These are phyloP conservation scores for Drosophila triauraria DNA, from an alignment of 1,140 invertebrate genomes.

Conservation along the genomic window DNA sequence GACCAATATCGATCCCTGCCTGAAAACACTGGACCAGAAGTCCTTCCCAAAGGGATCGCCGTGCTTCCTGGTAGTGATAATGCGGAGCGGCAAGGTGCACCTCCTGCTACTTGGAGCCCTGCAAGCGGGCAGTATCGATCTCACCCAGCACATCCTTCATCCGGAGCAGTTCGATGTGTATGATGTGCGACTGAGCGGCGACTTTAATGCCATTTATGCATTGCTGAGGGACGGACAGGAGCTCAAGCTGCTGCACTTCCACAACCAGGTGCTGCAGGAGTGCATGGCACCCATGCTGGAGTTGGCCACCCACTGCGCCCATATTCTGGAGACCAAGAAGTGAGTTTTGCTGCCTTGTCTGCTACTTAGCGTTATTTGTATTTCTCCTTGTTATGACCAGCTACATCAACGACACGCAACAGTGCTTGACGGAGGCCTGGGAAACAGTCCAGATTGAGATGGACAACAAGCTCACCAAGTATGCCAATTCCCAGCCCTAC, in stretches of 20 bases:
- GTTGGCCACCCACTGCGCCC: conserved; percentile 90
- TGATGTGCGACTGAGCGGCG: conserved; percentile 87
- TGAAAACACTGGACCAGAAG: conserved; percentile 86
- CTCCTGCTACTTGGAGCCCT: conserved; percentile 94
- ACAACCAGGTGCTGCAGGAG: conserved; percentile 89
- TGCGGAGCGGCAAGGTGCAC: conserved; percentile 89
- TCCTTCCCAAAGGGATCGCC: conserved; percentile 89
- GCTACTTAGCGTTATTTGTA: not conserved
- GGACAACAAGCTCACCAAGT: conserved; percentile 95
- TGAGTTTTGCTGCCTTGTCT: conserved; percentile 18
- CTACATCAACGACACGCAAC: conserved; percentile 91
- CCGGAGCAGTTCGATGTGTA: conserved; percentile 87
- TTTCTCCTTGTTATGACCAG: conserved; percentile 26
- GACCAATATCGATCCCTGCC: conserved; percentile 73
- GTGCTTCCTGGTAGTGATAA: conserved; percentile 92
- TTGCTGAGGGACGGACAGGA: conserved; percentile 86
- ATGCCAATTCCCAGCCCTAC: conserved; percentile 92
- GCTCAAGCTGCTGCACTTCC: conserved; percentile 87
- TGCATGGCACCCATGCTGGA: conserved; percentile 89
- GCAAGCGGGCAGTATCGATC: conserved; percentile 90
- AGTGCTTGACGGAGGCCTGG: conserved; percentile 96
- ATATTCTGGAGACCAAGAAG: conserved; percentile 88
- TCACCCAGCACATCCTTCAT: conserved; percentile 86
- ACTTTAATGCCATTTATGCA: conserved; percentile 88
- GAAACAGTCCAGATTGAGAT: conserved; percentile 97